Percentiles rank a stretch among this genome's conserved stretches.
Evolutionary conservation across 2,888 invertebrate species (phyloP).

Genomic region (Chromoteleia sp.): DNA sequence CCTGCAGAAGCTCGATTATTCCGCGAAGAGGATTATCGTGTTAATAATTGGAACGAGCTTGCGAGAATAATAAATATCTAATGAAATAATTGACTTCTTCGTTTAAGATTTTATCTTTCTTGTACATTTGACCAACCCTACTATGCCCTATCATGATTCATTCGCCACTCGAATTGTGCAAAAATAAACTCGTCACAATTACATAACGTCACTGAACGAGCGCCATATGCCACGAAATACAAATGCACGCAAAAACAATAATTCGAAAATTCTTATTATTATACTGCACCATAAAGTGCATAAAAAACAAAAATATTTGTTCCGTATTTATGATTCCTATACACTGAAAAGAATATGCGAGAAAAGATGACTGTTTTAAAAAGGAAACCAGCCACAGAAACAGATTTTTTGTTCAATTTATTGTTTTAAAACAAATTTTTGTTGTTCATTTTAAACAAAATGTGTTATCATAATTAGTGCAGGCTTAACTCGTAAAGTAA

Average conservation of each 20-base stretch:
- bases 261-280: not conserved
- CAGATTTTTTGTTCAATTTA: too few species aligned
- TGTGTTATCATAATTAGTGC: too few species aligned
- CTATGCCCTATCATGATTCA: slow-evolving; percentile 46
- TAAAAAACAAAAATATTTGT: not conserved
- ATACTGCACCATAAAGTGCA: not conserved
- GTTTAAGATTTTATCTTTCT: too few species aligned
- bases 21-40: slow-evolving; percentile 46
- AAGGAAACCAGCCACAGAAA: too few species aligned
- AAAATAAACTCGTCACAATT: slow-evolving; percentile 11
- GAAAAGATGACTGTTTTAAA: too few species aligned
- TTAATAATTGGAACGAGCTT: slow-evolving; percentile 38
- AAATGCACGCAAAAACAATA: slow-evolving; percentile 15
- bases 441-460: too few species aligned
- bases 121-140: slow-evolving; percentile 16
- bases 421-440: too few species aligned
- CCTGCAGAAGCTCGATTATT: slow-evolving; percentile 30
- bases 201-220: not conserved
- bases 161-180: slow-evolving; percentile 19
- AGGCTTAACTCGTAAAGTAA: too few species aligned
- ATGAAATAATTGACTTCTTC: slow-evolving; percentile 37
- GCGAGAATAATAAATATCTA: slow-evolving; percentile 41
- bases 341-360: too few species aligned
- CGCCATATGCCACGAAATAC: not conserved
- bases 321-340: too few species aligned